Conservation (phyloP, 2,888 invertebrate species). For the Pterostichus madidus region DNA sequence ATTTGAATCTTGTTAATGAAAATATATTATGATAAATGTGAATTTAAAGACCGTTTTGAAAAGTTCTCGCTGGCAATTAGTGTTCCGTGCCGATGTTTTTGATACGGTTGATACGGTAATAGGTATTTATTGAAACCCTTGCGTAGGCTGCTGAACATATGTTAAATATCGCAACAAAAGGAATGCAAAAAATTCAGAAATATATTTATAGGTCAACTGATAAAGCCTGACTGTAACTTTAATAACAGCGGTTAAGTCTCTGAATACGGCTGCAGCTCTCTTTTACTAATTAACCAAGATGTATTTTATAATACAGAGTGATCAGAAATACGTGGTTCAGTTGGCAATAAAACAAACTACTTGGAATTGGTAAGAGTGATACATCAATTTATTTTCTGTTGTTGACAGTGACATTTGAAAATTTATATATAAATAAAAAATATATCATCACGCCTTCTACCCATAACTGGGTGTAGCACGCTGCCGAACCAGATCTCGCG, state of each 20-base stretch:
- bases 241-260: background rate
- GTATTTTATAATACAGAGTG: too few species aligned
- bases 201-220: conserved; percentile 65
- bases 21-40: conserved; percentile 72
- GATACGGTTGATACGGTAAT: conserved; percentile 33
- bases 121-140: conserved; percentile 58
- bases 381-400: too few species aligned
- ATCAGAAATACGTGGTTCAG: too few species aligned
- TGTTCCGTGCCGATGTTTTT: conserved; percentile 30
- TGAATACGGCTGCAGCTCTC: background rate
- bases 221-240: conserved; percentile 12
- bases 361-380: too few species aligned
- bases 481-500: too few species aligned
- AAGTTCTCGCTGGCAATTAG: conserved; percentile 16
- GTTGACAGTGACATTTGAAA: too few species aligned
- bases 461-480: too few species aligned
- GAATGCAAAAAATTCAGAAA: conserved; percentile 61
- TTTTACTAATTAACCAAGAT: conserved; percentile 13
- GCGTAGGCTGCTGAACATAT: conserved; percentile 34
- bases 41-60: conserved; percentile 30
- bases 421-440: too few species aligned
- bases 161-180: conserved; percentile 40
- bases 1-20: conserved; percentile 75
- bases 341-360: too few species aligned
- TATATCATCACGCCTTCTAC: too few species aligned